Base-by-base conservation (phyloP, 64 coral and sea anemone genomes). In the Acropora tenuis region DNA sequence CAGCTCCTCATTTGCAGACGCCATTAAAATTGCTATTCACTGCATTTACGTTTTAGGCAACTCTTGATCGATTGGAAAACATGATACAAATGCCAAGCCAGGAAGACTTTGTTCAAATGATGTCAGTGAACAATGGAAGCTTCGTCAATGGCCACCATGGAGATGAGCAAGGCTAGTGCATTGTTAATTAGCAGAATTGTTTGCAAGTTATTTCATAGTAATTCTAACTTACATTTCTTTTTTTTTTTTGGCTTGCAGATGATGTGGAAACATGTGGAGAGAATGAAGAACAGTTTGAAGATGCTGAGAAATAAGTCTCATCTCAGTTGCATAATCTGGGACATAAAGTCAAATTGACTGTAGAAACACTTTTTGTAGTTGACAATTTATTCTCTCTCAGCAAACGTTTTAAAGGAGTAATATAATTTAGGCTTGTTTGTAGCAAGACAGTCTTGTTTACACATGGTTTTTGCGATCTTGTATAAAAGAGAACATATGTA, bases 51-150 rank as follows among this genome's bases (percentile, higher is more conserved):
- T 83, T 78, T n/a, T 74, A 98, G 97, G 97, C 94, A 48, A 99
- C 92, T 41, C 85, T 99, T 47, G 90, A 96, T 12, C 72, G 91
- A 69, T 85, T 99, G 57, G 94, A 99, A 84, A 88, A 84, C 4
- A 53, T 83, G 11, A 60, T 99, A 4, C 91, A 96, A n/a, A 89
- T 93, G 82, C 94, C 88, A 10, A 93, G 83, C 50, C 88, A 90
- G 61, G 82, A 93, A 18, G 91, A 99, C 17, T 91, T 94, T 92
- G 89, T 89, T 30, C 61, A 90, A n/a, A 92, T 89, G 75, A 96
- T 83, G 12, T 88, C 82, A 12, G 4, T 4, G 45, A 77, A 12
- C 2, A 78, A 94, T 90, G 88, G 79, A 13, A 48, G 79, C n/a
- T 53, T 75, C 78, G 11, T 76, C 40, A 93, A 96, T 79, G 88